Conservation (phyloP, 2,888 invertebrate species). For the Melolontha melolontha region DNA sequence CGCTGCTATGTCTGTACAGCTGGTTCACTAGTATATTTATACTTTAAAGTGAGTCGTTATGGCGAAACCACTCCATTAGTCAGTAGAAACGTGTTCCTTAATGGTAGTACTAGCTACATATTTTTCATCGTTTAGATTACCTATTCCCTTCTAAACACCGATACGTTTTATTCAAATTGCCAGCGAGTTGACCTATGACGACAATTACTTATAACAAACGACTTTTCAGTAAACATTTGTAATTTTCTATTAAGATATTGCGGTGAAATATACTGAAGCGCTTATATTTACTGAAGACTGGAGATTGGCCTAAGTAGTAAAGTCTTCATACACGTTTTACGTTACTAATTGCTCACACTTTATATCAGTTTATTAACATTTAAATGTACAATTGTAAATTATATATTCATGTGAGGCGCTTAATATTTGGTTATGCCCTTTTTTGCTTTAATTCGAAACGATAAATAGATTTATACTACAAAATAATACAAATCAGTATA, state of each 20-base stretch:
- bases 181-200: slow-evolving; percentile 12
- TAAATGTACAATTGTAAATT: too few relatives aligned
- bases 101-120: slow-evolving; percentile 18
- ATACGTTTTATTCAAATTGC: slow-evolving; percentile 30
- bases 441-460: too few relatives aligned
- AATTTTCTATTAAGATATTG: slow-evolving; percentile 35
- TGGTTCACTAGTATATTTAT: slow-evolving; percentile 8
- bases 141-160: slow-evolving; percentile 25
- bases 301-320: too few relatives aligned
- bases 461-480: too few relatives aligned
- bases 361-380: too few relatives aligned
- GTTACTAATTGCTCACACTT: too few relatives aligned
- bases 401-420: too few relatives aligned
- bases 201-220: slow-evolving; percentile 28
- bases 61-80: slow-evolving; percentile 28
- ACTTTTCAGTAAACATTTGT: slow-evolving; percentile 29
- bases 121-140: slow-evolving; percentile 18
- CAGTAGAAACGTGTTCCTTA: slow-evolving; percentile 30
- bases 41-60: slow-evolving; percentile 28
- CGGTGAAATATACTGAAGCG: background rate
- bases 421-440: too few relatives aligned
- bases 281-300: background rate
- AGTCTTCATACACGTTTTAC: too few relatives aligned
- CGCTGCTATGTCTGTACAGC: too few relatives aligned
- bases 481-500: too few relatives aligned